These are phyloP conservation scores for Meriones unguiculatus DNA, from an alignment of 2,113 vertebrate genomes.

Conservation along the genomic window DNA sequence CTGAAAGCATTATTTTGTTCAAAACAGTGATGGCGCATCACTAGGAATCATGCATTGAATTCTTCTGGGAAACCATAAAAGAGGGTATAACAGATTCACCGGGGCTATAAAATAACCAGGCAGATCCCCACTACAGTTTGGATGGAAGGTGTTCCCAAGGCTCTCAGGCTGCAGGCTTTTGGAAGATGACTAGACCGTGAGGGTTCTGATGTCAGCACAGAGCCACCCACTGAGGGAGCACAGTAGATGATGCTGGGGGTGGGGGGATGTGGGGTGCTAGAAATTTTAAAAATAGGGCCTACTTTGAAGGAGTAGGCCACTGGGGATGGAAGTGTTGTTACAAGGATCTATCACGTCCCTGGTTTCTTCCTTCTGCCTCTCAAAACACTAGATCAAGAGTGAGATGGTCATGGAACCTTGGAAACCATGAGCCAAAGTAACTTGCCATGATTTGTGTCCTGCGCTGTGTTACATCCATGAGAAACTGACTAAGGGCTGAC, in stretches of 20 bases:
- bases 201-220: neutral
- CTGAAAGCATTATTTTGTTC: slow-evolving; percentile 37
- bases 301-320: neutral
- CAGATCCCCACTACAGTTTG: neutral
- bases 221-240: neutral
- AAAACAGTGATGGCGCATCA: slow-evolving; percentile 14
- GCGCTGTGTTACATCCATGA: neutral
- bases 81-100: neutral
- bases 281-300: neutral
- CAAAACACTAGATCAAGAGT: neutral
- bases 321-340: neutral
- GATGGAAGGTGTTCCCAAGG: neutral
- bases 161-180: neutral
- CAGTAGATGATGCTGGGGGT: neutral
- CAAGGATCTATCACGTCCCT: neutral
- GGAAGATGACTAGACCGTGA: neutral
- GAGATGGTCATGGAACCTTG: neutral
- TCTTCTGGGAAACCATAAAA: neutral
- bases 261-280: neutral
- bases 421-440: neutral
- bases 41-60: neutral
- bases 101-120: neutral
- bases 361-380: neutral
- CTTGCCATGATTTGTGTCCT: neutral
- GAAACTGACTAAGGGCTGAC: neutral